These are phyloP conservation scores for Parnassius glacialis DNA, from an alignment of 2,888 invertebrate genomes.

Conservation along the genomic window DNA sequence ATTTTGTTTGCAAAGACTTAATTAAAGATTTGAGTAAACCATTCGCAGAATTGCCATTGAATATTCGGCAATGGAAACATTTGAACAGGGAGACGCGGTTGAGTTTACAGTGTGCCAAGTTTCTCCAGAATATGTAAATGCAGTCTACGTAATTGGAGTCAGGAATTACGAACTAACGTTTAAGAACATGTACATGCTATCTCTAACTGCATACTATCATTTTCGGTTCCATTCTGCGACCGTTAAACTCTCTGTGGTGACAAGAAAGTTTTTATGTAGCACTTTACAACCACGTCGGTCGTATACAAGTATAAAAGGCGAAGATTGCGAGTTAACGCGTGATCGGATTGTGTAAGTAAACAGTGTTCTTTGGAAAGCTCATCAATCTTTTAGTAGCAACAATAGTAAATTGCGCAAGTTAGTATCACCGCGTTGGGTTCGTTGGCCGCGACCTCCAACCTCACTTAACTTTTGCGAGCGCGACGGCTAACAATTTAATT, in stretches of 20 bases:
- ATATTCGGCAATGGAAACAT: constrained; percentile 39
- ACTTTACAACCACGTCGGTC: constrained; percentile 59
- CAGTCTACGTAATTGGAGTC: constrained; percentile 60
- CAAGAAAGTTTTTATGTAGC: constrained; percentile 57
- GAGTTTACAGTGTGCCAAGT: constrained; percentile 58
- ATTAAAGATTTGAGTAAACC: constrained; percentile 31
- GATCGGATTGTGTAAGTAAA: constrained; percentile 77
- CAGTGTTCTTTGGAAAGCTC: constrained; percentile 68
- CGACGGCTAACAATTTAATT: constrained; percentile 76
- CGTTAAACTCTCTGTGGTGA: background rate
- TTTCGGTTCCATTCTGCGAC: constrained; percentile 43
- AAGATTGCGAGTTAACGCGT: constrained; percentile 73
- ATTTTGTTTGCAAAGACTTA: constrained; percentile 32
- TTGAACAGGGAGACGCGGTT: constrained; percentile 46
- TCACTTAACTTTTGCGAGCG: constrained; percentile 69
- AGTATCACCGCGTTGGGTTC: constrained; percentile 52
- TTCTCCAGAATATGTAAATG: constrained; percentile 61
- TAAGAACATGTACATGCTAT: constrained; percentile 50
- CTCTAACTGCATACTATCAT: constrained; percentile 45
- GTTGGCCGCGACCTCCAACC: constrained; percentile 69
- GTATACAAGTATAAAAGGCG: constrained; percentile 62
- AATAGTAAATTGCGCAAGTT: constrained; percentile 71
- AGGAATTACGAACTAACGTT: constrained; percentile 51
- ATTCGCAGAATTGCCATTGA: constrained; percentile 17
- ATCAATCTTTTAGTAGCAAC: constrained; percentile 71